Base-by-base conservation (phyloP, 2,888 invertebrate genomes). In the Phorcus lineatus region DNA sequence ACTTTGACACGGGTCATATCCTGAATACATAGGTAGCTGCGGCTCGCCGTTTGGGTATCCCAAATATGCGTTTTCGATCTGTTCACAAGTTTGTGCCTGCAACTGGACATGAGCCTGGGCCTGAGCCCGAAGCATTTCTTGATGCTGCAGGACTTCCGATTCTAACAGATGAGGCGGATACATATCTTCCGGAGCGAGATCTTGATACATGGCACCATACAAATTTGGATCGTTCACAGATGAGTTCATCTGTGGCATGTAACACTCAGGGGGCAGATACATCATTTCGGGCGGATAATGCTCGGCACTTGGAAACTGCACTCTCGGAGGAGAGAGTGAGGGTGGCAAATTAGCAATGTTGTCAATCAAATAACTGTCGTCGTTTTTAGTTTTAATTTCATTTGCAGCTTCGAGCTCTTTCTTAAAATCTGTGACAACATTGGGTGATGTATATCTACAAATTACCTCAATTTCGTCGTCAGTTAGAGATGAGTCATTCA, bases 391-490 rank as follows among this genome's bases (percentile, higher is more conserved):
- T 66, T 78, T 40, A 13, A 16, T 40, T 52, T n/a, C 36, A n/a
- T 24, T 53, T 7, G 52, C 67, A 19, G 31, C 66, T n/a, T 78
- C 47, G 17, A 67, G 47, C 24, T 78, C 66, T 22, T 40, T 47
- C 11, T 57, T 67, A 52, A 62, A 62, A 4, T 62, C 66, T 36
- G 31, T 53, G n/a, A 19, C 74, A 11, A 79, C 57, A 24, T 79
- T n/a, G 16, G 79, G 79, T 13, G 85, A 83, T 2, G 83, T 82
- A 67, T 79, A 84, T 11, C 83, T 80, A 74, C 85, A 84, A 40
- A 84, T 85, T 4, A 85, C 85, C 70, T 85, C 82, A 55, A 81
- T 76, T n/a, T 85, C 84, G 31, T 85, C 85, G 17, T 84, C 82
- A 6, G 77, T 82, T 17, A 78, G 75, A 31, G 80, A 79, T 22